Evolutionary conservation across 1,140 invertebrate genomes (phyloP).

Genomic region (Drosophila leontia): DNA sequence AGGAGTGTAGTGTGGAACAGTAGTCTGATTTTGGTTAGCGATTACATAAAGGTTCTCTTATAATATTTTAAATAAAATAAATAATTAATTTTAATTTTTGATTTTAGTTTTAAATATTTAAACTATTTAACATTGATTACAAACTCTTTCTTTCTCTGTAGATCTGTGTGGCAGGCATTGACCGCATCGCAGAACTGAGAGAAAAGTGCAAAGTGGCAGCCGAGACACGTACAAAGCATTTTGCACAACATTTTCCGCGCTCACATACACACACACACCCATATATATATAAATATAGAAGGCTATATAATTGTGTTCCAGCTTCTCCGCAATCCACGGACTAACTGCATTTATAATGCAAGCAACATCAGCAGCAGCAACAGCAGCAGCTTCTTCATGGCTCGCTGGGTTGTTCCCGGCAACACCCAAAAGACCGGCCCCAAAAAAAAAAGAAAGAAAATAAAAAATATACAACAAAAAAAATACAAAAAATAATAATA

Average conservation of each 20-base stretch:
- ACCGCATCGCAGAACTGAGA: constrained; percentile 43
- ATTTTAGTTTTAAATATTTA: neutral
- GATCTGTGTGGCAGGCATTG: constrained; percentile 54
- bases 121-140: neutral
- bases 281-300: constrained; percentile 4
- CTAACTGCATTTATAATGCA: constrained; percentile 81
- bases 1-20: too few relatives aligned
- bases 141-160: constrained; percentile 10
- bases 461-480: constrained; percentile 42
- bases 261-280: constrained; percentile 51
- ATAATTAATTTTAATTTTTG: neutral
- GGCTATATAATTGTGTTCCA: constrained; percentile 70
- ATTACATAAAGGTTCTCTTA: too few relatives aligned
- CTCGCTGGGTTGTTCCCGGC: constrained; percentile 71
- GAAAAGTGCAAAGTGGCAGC: constrained; percentile 55
- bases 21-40: neutral
- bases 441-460: constrained; percentile 27
- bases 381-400: constrained; percentile 77
- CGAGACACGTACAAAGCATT: constrained; percentile 73
- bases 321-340: constrained; percentile 55
- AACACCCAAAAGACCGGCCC: constrained; percentile 77
- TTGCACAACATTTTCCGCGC: constrained; percentile 81
- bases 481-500: constrained; percentile 30
- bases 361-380: constrained; percentile 48
- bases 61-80: too few relatives aligned